Percentiles rank a stretch among this genome's conserved stretches.
phyloP scores from a whole-genome alignment of 1,140 invertebrate genomes.

The Aphelinus atriplicis region DNA sequence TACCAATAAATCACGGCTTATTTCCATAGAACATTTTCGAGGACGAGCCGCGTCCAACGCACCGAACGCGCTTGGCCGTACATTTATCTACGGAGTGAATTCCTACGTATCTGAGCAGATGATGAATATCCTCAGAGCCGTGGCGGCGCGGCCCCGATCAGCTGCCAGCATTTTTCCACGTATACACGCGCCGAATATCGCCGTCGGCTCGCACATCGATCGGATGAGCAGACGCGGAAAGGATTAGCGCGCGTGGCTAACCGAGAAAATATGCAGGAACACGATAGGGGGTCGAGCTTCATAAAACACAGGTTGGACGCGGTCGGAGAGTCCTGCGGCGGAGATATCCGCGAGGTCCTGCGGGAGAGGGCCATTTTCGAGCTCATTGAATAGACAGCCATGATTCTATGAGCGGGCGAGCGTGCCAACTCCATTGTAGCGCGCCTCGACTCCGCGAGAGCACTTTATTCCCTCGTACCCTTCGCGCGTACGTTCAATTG shows the following conservation, averaged over 20 bases:
- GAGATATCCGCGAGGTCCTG: conserved; percentile 47
- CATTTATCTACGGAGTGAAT: conserved; percentile 30
- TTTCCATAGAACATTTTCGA: conserved; percentile 39
- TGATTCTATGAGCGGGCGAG: conserved; percentile 63
- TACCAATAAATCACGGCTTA: conserved; percentile 34
- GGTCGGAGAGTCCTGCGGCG: not conserved
- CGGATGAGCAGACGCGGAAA: too few relatives aligned
- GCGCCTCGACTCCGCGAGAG: conserved; percentile 45
- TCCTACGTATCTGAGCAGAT: conserved; percentile 19
- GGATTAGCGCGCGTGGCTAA: not conserved
- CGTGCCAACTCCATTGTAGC: conserved; percentile 67
- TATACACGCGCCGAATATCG: not conserved
- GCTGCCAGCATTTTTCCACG: conserved; percentile 1
- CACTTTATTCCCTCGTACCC: conserved; percentile 57
- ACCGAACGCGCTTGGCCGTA: not conserved
- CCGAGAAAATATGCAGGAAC: conserved; percentile 6
- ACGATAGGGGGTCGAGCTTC: conserved; percentile 46
- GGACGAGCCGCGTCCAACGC: conserved; percentile 11
- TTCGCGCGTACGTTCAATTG: not conserved
- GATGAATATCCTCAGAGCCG: conserved; percentile 1
- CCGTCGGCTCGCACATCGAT: too few relatives aligned
- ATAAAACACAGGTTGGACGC: conserved; percentile 56
- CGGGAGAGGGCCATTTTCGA: conserved; percentile 65
- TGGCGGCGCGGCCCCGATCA: conserved; percentile 3
- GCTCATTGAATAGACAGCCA: conserved; percentile 67